Conservation (phyloP, 1,140 invertebrate species). For the Heliconius himera region DNA sequence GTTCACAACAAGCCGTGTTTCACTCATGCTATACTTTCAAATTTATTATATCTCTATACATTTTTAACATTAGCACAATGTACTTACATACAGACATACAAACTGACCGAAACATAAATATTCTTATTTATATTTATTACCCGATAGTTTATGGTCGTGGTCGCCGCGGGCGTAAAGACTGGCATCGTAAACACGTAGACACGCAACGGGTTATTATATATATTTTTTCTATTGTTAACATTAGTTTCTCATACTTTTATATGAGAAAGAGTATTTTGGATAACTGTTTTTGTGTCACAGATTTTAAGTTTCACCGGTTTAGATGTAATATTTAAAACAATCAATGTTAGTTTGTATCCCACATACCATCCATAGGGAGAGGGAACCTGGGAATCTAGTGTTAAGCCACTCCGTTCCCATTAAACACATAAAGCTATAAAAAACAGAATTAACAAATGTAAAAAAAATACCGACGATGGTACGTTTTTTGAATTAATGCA, state of each 20-base stretch:
- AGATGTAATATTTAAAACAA: too few relatives aligned
- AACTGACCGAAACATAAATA: slow-evolving; percentile 5
- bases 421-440: too few relatives aligned
- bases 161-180: slow-evolving; percentile 1
- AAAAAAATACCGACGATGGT: too few relatives aligned
- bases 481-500: too few relatives aligned
- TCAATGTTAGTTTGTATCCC: not conserved
- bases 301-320: not conserved
- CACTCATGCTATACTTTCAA: not conserved
- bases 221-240: slow-evolving; percentile 4
- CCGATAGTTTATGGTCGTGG: slow-evolving; percentile 10
- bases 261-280: not conserved
- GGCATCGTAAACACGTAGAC: slow-evolving; percentile 6
- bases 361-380: not conserved
- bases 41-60: not conserved
- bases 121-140: slow-evolving; percentile 11
- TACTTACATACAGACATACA: not conserved
- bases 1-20: not conserved
- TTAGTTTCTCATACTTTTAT: slow-evolving; percentile 14
- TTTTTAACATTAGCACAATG: slow-evolving; percentile 14
- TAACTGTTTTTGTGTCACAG: not conserved
- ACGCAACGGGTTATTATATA: not conserved
- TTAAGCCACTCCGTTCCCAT: too few relatives aligned
- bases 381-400: too few relatives aligned
- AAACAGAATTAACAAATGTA: too few relatives aligned